Evolutionary conservation across 2,797 vertebrate species (phyloP).

Genomic region (Girardinus metallicus): DNA sequence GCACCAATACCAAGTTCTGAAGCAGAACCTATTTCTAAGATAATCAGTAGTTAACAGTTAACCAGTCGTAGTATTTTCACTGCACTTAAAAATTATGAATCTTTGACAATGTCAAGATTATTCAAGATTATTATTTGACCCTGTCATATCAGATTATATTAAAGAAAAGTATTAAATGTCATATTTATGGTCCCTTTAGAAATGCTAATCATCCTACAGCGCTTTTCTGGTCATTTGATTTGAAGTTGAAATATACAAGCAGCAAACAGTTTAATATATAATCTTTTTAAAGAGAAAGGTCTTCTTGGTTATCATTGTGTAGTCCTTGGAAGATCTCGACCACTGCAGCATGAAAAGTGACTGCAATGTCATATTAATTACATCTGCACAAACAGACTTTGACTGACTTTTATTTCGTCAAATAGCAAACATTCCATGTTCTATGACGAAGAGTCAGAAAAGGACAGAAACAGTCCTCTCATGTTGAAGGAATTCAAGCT

Average conservation of each 20-base stretch:
- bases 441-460: conserved; percentile 3
- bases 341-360: conserved; percentile 46
- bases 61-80: too few species aligned
- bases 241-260: background rate
- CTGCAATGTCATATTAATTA: conserved; percentile 32
- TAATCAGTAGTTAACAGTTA: too few species aligned
- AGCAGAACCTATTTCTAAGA: too few species aligned
- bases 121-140: too few species aligned
- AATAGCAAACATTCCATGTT: conserved; percentile 8
- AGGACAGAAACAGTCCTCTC: conserved; percentile 22
- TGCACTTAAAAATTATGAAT: too few species aligned
- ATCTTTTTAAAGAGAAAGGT: conserved; percentile 12
- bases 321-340: conserved; percentile 24
- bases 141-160: background rate
- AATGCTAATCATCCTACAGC: background rate
- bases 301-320: conserved; percentile 30
- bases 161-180: background rate
- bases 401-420: conserved; percentile 38
- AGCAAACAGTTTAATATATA: background rate
- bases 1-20: too few species aligned
- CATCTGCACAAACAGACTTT: conserved; percentile 46
- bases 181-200: background rate
- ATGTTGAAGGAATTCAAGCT: conserved; percentile 21
- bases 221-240: background rate
- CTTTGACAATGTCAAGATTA: too few species aligned